Evolutionary conservation across 2,113 vertebrate genomes (phyloP).

Genomic region (Chaetorhynchus papuensis): DNA sequence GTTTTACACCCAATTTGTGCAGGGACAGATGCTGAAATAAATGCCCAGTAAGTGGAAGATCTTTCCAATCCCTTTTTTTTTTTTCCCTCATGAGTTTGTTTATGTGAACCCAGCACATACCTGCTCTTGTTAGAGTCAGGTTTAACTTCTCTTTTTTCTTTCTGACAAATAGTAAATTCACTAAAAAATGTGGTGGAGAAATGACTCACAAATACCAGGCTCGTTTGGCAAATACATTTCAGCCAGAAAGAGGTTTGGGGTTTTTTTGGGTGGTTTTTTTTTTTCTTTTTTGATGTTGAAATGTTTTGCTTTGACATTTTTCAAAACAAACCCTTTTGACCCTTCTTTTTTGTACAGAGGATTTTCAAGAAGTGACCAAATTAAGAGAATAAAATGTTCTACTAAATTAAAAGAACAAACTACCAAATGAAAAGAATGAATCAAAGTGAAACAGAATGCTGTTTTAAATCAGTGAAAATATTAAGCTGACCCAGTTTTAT

Average conservation of each 20-base stretch:
- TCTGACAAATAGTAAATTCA: conserved; percentile 43
- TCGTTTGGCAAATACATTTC: neutral
- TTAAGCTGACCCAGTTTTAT: neutral
- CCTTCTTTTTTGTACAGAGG: neutral
- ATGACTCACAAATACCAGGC: conserved; percentile 38
- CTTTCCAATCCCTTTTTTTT: neutral
- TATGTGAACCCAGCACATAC: neutral
- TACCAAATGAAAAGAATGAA: neutral
- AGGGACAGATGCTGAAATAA: neutral
- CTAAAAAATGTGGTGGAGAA: conserved; percentile 10
- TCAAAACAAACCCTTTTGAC: conserved; percentile 43
- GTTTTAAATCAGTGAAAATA: neutral
- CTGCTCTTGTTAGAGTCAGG: neutral
- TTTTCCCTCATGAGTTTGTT: neutral
- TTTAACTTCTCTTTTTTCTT: neutral
- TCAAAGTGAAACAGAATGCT: neutral
- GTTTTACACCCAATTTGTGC: neutral
- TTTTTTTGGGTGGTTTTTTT: neutral
- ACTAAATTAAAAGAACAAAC: neutral
- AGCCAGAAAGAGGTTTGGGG: neutral
- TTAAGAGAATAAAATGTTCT: conserved; percentile 13
- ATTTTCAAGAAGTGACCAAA: neutral
- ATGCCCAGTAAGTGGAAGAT: neutral
- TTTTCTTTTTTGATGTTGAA: neutral
- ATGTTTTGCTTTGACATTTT: conserved; percentile 42